Evolutionary conservation across 2,888 invertebrate species (phyloP).

Genomic region (Camptogramma bilineatum): DNA sequence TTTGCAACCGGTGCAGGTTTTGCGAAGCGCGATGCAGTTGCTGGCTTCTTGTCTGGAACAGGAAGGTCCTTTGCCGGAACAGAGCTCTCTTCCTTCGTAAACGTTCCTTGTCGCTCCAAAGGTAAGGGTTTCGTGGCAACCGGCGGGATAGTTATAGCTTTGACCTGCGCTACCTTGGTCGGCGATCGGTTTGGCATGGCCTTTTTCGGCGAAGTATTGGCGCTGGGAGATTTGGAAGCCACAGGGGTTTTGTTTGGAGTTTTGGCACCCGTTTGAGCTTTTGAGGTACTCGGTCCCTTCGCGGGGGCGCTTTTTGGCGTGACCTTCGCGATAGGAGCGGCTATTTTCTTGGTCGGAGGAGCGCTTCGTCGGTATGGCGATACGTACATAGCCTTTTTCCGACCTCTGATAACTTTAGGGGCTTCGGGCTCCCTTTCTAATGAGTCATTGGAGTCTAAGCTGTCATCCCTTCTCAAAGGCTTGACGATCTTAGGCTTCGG

Average conservation of each 20-base stretch:
- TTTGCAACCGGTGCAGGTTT: constrained; percentile 65
- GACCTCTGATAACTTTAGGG: constrained; percentile 87
- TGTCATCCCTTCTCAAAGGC: constrained; percentile 75
- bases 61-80: constrained; percentile 71
- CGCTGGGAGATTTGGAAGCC: constrained; percentile 58
- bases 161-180: constrained; percentile 59
- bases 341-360: constrained; percentile 65
- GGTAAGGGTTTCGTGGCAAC: constrained; percentile 75
- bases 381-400: constrained; percentile 89
- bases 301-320: constrained; percentile 55
- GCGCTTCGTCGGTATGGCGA: constrained; percentile 83
- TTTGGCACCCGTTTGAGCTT: constrained; percentile 68
- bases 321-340: constrained; percentile 48
- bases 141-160: constrained; percentile 57
- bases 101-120: constrained; percentile 94
- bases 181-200: constrained; percentile 64
- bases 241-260: constrained; percentile 58
- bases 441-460: constrained; percentile 78
- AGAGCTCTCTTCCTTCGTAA: constrained; percentile 92
- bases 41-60: constrained; percentile 63
- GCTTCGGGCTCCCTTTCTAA: constrained; percentile 70
- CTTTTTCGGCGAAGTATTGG: constrained; percentile 74
- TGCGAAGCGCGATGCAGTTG: constrained; percentile 47
- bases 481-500: constrained; percentile 87
- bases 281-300: constrained; percentile 55